These are phyloP conservation scores for Oscheius sp. DNA, from an alignment of 2,888 invertebrate genomes.

Conservation along the genomic window DNA sequence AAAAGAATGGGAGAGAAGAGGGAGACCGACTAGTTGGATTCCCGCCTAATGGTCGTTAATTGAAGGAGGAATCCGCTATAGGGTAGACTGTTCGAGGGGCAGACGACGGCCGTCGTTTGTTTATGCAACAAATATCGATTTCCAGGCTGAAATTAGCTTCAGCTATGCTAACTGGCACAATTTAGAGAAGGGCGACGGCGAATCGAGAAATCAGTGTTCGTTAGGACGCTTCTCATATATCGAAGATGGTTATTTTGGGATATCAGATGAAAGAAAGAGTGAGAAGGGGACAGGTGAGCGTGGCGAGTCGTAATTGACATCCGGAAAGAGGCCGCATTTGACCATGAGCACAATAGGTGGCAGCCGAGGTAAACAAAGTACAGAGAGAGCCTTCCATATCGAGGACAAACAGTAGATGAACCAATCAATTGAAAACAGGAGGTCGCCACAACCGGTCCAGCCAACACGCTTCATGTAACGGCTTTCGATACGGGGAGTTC, in stretches of 20 bases:
- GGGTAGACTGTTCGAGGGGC: not conserved
- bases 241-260: not conserved
- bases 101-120: slow-evolving; percentile 13
- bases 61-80: slow-evolving; percentile 29
- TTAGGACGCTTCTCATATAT: not conserved
- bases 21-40: slow-evolving; percentile 2
- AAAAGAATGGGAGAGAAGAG: slow-evolving; percentile 18
- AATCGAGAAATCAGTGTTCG: not conserved
- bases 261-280: not conserved
- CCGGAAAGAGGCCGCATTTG: slow-evolving; percentile 24
- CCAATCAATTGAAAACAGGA: slow-evolving; percentile 13
- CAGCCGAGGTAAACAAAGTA: slow-evolving; percentile 18
- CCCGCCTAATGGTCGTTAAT: slow-evolving; percentile 27
- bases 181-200: not conserved
- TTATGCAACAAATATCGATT: slow-evolving; percentile 31
- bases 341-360: slow-evolving; percentile 25
- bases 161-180: slow-evolving; percentile 25
- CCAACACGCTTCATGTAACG: slow-evolving; percentile 15
- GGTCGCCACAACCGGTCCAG: slow-evolving; percentile 18
- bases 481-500: too few relatives aligned
- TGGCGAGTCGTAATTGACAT: slow-evolving; percentile 16
- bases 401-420: slow-evolving; percentile 6
- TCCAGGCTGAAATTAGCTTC: slow-evolving; percentile 22
- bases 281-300: not conserved
- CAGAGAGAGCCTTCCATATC: slow-evolving; percentile 2